Conservation (phyloP, 2,797 vertebrate genomes). For the Thripadectes ignobilis region DNA sequence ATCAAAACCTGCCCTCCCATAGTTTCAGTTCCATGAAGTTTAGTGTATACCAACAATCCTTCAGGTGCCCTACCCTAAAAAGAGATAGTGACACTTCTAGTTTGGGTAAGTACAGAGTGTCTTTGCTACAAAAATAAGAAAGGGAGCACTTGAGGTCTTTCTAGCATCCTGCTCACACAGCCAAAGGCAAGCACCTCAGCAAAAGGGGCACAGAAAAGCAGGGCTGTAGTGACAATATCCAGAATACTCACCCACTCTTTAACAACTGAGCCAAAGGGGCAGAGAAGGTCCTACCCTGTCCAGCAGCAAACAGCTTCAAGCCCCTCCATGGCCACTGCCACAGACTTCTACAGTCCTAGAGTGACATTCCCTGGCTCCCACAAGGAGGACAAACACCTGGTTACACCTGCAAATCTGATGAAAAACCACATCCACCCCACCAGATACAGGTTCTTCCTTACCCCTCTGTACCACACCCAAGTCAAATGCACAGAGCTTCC, state of each 20-base stretch:
- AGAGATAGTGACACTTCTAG: neutral
- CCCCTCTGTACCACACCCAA: neutral
- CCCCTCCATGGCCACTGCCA: neutral
- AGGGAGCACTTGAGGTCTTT: neutral
- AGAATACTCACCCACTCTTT: neutral
- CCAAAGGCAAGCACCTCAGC: neutral
- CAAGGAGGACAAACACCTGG: rapidly evolving
- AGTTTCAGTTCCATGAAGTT: neutral
- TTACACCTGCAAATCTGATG: neutral
- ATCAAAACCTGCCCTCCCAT: neutral
- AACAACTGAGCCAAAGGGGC: neutral
- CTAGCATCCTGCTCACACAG: neutral
- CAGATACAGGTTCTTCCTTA: neutral
- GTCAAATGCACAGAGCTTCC: neutral
- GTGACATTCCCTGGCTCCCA: neutral
- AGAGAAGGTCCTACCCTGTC: neutral
- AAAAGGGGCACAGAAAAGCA: neutral
- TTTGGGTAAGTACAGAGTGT: neutral
- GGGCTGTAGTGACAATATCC: neutral
- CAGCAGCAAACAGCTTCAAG: neutral
- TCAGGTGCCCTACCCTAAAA: neutral
- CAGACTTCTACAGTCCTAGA: neutral
- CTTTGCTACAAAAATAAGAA: neutral
- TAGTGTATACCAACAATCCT: neutral
- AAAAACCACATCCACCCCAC: neutral